These are phyloP conservation scores for Patiria pectinifera DNA, from an alignment of 53 echinoderm and acorn worm genomes.

Conservation along the genomic window DNA sequence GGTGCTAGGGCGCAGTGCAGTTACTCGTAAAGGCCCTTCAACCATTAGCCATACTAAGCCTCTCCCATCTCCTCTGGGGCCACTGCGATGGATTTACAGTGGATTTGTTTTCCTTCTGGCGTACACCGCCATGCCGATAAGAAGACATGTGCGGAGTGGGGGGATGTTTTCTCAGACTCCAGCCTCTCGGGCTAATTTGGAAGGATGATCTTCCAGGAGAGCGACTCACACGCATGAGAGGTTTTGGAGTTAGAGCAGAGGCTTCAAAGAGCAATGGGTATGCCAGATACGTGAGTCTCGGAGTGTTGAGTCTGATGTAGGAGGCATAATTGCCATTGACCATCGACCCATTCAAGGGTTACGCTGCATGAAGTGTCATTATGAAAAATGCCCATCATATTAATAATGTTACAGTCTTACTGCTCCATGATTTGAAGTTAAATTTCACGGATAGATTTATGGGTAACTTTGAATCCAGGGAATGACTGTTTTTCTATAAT, in stretches of 20 bases:
- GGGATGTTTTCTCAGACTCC: not conserved
- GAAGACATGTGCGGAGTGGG: not conserved
- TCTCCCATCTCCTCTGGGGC: not conserved
- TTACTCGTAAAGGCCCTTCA: not conserved
- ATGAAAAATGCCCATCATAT: not conserved
- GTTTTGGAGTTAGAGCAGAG: not conserved
- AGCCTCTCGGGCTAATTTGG: not conserved
- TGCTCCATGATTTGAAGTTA: too few relatives aligned
- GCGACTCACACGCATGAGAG: constrained; percentile 35
- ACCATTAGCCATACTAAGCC: not conserved
- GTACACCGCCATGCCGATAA: not conserved
- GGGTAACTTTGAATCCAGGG: too few relatives aligned
- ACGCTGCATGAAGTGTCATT: not conserved
- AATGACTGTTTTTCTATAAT: too few relatives aligned
- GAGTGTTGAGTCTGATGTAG: not conserved
- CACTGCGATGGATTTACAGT: not conserved
- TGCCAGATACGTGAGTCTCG: not conserved
- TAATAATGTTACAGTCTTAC: not conserved
- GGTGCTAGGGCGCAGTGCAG: not conserved
- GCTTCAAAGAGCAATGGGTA: not conserved
- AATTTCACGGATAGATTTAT: too few relatives aligned
- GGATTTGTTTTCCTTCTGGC: not conserved
- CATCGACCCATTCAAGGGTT: not conserved
- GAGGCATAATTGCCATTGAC: not conserved
- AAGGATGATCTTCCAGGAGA: constrained; percentile 43